Conservation (phyloP, 2,797 vertebrate species). For the Hirundo rustica region DNA sequence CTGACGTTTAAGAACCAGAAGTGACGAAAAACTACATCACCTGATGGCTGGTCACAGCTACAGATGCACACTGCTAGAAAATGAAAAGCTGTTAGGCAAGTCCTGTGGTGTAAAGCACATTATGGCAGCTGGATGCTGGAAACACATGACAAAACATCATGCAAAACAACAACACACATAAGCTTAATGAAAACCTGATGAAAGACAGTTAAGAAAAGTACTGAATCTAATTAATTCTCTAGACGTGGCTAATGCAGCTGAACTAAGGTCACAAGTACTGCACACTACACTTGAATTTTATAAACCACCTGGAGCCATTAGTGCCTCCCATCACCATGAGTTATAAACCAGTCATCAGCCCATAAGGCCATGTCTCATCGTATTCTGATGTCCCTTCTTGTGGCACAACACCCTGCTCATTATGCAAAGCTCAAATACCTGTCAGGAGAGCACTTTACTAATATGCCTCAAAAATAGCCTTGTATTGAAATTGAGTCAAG, state of each 20-base stretch:
- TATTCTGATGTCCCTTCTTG: not conserved
- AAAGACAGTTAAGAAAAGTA: not conserved
- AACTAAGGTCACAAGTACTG: constrained; percentile 5
- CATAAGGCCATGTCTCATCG: not conserved
- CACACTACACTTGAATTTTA: not conserved
- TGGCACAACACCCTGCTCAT: not conserved
- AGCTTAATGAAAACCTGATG: constrained; percentile 43
- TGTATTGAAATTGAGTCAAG: not conserved
- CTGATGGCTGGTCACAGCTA: not conserved
- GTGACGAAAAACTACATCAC: not conserved
- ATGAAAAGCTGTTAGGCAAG: not conserved
- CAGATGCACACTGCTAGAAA: not conserved
- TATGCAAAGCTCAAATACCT: not conserved
- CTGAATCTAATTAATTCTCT: constrained; percentile 11
- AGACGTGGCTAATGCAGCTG: not conserved
- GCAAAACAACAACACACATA: not conserved
- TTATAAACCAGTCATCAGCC: not conserved
- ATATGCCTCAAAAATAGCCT: not conserved
- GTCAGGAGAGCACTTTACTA: not conserved
- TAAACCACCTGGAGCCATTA: not conserved
- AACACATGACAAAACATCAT: not conserved
- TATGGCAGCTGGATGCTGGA: not conserved
- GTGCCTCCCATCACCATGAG: not conserved
- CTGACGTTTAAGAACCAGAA: not conserved
- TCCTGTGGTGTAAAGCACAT: not conserved